A percentile compares a stretch with the other conserved stretches of the same genome.
phyloP scores from a whole-genome alignment of 2,888 invertebrate species.

The Abscondita cerata region DNA sequence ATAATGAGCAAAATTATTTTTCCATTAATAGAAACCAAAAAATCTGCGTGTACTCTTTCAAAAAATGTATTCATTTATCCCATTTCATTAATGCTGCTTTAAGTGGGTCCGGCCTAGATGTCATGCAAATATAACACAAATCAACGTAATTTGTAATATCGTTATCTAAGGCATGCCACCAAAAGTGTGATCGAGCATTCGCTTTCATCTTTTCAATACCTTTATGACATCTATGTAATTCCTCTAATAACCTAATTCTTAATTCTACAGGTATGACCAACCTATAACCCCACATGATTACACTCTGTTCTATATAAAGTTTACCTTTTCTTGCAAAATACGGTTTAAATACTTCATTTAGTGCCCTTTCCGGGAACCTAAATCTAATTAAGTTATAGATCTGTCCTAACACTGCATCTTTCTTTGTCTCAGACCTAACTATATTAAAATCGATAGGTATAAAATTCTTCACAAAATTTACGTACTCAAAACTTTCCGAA shows the following conservation, averaged over 20 bases:
- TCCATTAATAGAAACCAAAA: too few relatives aligned
- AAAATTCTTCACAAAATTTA: neutral
- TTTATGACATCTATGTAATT: conserved; percentile 32
- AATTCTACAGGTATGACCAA: conserved; percentile 28
- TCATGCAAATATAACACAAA: conserved; percentile 39
- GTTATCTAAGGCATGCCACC: conserved; percentile 42
- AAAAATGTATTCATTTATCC: conserved; percentile 32
- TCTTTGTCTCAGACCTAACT: neutral
- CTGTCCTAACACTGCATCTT: neutral
- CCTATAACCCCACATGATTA: conserved; percentile 18
- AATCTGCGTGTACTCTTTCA: conserved; percentile 18
- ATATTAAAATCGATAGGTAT: neutral
- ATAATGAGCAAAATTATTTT: neutral
- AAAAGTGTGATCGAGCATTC: conserved; percentile 34
- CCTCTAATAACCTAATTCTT: conserved; percentile 23
- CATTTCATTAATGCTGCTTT: conserved; percentile 27
- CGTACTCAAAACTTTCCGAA: neutral
- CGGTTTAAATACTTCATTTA: neutral
- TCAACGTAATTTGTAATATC: conserved; percentile 43
- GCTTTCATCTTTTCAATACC: conserved; percentile 41
- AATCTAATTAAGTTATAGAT: neutral
- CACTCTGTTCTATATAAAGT: neutral
- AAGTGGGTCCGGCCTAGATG: neutral
- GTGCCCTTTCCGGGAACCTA: neutral
- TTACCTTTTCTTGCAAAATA: neutral